Percentiles rank a stretch among this genome's conserved stretches.
phyloP scores from a whole-genome alignment of 2,113 vertebrate genomes.

The Brachypodius melanocephalos region DNA sequence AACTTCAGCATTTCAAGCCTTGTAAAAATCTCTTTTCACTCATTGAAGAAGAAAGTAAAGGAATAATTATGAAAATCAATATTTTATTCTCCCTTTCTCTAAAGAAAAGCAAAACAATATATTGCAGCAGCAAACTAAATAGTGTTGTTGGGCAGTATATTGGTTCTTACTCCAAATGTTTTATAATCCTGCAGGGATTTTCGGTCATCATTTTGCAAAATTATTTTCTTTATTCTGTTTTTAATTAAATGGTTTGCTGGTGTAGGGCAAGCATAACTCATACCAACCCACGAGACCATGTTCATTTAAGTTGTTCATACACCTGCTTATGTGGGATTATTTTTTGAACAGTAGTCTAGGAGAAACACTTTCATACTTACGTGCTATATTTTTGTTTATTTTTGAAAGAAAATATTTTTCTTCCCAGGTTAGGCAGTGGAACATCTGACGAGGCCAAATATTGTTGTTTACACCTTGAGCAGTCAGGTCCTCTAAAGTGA shows the following conservation, averaged over 20 bases:
- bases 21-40: not conserved
- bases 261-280: not conserved
- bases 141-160: not conserved
- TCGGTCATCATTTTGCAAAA: not conserved
- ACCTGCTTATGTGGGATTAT: not conserved
- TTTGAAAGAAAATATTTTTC: not conserved
- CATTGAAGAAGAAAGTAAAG: not conserved
- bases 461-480: not conserved
- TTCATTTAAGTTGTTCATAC: not conserved
- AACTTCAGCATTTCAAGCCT: not conserved
- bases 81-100: not conserved
- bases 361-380: not conserved
- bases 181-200: not conserved
- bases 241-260: not conserved
- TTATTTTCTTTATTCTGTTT: not conserved
- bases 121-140: not conserved
- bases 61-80: not conserved
- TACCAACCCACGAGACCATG: not conserved
- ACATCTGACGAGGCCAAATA: not conserved
- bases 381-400: not conserved
- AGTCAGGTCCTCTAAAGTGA: not conserved
- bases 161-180: not conserved
- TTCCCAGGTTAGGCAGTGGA: not conserved
- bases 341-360: not conserved
- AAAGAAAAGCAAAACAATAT: not conserved